Evolutionary conservation across 1,140 invertebrate species (phyloP).

Genomic region (Cotesia vestalis): DNA sequence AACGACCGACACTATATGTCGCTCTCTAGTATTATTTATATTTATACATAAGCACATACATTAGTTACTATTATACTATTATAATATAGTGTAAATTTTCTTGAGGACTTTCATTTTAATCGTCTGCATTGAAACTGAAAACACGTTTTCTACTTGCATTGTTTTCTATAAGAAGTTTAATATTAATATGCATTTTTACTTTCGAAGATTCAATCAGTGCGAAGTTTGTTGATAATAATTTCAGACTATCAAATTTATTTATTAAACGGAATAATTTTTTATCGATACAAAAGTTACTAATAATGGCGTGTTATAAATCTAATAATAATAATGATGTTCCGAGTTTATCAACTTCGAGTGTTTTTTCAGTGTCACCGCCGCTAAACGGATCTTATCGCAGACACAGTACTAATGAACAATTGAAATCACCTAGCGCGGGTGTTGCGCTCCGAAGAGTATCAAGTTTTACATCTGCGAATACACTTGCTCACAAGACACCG

Average conservation of each 20-base stretch:
- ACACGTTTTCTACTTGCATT: too few relatives aligned
- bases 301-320: constrained; percentile 8
- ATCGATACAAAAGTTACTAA: background rate
- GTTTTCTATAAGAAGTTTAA: too few relatives aligned
- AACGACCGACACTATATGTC: background rate
- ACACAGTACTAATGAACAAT: constrained; percentile 63
- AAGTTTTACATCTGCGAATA: constrained; percentile 79
- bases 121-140: too few relatives aligned
- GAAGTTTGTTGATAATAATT: too few relatives aligned
- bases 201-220: background rate
- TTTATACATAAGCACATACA: too few relatives aligned
- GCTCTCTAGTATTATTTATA: background rate
- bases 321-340: background rate
- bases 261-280: background rate
- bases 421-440: constrained; percentile 64
- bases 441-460: constrained; percentile 85
- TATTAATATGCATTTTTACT: too few relatives aligned
- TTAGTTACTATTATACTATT: too few relatives aligned
- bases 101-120: too few relatives aligned
- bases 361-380: constrained; percentile 22
- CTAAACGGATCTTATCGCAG: constrained; percentile 46
- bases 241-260: too few relatives aligned
- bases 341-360: background rate
- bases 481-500: background rate
- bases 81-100: too few relatives aligned